These are phyloP conservation scores for Cotesia chilonis DNA, from an alignment of 1,140 invertebrate genomes.

Conservation along the genomic window DNA sequence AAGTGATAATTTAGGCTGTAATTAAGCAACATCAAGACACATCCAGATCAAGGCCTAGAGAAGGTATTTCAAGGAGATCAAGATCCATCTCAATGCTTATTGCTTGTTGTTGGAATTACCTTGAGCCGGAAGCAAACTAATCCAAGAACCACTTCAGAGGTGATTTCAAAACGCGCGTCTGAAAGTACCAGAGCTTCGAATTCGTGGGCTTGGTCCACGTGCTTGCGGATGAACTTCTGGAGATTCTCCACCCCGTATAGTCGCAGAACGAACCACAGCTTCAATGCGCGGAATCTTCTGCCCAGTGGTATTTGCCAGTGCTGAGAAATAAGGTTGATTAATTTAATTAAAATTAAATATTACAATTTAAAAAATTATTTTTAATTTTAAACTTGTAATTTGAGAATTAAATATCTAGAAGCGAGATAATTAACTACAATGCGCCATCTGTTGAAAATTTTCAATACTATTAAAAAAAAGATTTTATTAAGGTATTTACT, in stretches of 20 bases:
- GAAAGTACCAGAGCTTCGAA: constrained; percentile 77
- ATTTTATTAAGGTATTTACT: too few relatives aligned
- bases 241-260: constrained; percentile 89
- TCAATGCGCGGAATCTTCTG: constrained; percentile 91
- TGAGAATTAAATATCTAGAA: too few relatives aligned
- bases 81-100: not conserved
- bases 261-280: constrained; percentile 96
- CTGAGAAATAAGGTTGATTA: constrained; percentile 64
- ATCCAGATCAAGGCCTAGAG: constrained; percentile 22
- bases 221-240: constrained; percentile 86
- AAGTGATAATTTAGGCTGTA: too few relatives aligned
- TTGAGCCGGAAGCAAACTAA: constrained; percentile 94
- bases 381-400: too few relatives aligned
- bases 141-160: constrained; percentile 87
- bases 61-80: constrained; percentile 30
- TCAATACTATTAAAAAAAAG: too few relatives aligned
- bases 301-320: constrained; percentile 99
- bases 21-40: not conserved
- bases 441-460: too few relatives aligned
- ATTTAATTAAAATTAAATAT: constrained; percentile 16
- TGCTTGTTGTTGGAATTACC: constrained; percentile 60
- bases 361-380: not conserved
- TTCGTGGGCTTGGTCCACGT: constrained; percentile 80
- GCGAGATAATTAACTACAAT: too few relatives aligned
- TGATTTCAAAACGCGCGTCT: constrained; percentile 87